A percentile compares a stretch with the other conserved stretches of the same genome.
phyloP scores from a whole-genome alignment of 2,113 vertebrate species.

The Petaurus breviceps region DNA sequence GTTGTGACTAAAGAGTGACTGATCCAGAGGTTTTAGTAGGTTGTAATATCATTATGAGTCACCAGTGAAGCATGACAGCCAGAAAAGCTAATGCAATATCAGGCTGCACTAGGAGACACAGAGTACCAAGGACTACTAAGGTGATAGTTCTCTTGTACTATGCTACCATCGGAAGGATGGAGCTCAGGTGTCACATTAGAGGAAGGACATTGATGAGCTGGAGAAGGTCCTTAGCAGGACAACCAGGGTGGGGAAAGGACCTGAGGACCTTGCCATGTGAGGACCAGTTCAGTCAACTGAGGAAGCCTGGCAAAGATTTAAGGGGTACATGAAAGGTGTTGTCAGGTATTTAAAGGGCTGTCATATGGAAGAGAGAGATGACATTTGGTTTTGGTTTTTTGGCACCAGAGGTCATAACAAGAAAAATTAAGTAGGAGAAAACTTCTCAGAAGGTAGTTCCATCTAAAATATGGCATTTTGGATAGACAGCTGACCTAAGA shows the following conservation, averaged over 20 bases:
- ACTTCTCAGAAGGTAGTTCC: neutral
- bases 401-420: neutral
- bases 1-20: neutral
- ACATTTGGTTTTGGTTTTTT: neutral
- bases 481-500: neutral
- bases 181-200: neutral
- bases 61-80: neutral
- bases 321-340: neutral
- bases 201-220: neutral
- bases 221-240: neutral
- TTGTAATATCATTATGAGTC: no score
- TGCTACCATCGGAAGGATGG: neutral
- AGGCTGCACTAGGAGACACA: neutral
- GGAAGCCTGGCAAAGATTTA: neutral
- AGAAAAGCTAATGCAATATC: neutral
- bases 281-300: neutral
- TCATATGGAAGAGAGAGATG: neutral
- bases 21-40: neutral
- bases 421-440: neutral
- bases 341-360: neutral
- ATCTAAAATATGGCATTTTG: neutral
- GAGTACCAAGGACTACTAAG: neutral
- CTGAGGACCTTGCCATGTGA: neutral
- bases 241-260: neutral
- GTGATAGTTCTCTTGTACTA: neutral